Evolutionary conservation across 1,140 invertebrate species (phyloP).

Genomic region (Eriosoma lanigerum): DNA sequence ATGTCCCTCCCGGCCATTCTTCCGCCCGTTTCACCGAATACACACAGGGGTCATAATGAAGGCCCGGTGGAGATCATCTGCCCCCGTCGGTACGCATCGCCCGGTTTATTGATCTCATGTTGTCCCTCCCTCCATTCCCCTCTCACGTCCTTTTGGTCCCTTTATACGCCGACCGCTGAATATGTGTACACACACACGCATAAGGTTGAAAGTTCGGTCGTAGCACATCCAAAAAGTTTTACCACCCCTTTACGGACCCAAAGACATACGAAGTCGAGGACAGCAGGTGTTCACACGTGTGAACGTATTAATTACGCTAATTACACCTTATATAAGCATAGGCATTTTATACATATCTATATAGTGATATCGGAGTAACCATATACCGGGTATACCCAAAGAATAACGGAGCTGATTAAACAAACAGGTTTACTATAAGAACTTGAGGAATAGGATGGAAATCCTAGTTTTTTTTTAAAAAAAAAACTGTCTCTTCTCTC

Average conservation of each 20-base stretch:
- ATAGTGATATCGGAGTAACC: background rate
- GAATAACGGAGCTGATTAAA: background rate
- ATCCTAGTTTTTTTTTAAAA: background rate
- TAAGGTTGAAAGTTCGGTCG: constrained; percentile 34
- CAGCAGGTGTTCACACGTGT: constrained; percentile 46
- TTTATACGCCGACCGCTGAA: constrained; percentile 30
- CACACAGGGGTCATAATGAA: constrained; percentile 45
- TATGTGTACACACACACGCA: constrained; percentile 1
- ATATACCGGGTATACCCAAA: too few relatives aligned
- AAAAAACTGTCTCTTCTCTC: background rate
- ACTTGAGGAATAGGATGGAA: background rate
- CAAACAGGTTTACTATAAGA: background rate
- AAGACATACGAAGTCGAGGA: background rate
- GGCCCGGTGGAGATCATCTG: constrained; percentile 43
- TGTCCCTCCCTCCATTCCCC: background rate
- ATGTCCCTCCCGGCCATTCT: background rate
- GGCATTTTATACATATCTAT: too few relatives aligned
- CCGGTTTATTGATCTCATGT: constrained; percentile 50
- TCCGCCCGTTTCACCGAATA: background rate
- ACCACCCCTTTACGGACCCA: background rate
- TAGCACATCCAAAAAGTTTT: constrained; percentile 41
- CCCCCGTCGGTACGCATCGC: constrained; percentile 43
- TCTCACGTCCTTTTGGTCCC: background rate
- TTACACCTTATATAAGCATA: constrained; percentile 1
- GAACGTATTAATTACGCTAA: constrained; percentile 49